Conservation (phyloP, 1,140 invertebrate genomes). For the Phocides pigmalion region DNA sequence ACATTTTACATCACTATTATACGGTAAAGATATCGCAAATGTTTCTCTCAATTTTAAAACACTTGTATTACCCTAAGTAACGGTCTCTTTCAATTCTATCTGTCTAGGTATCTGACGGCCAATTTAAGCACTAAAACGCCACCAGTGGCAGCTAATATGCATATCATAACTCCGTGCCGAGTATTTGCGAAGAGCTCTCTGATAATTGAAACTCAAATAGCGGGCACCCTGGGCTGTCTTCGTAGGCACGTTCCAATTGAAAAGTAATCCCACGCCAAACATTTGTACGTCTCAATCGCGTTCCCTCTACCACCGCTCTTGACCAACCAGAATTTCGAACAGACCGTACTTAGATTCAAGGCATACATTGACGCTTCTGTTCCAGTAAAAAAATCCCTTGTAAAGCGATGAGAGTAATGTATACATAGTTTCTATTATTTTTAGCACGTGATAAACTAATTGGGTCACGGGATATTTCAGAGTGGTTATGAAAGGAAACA, state of each 20-base stretch:
- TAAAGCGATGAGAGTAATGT: conserved; percentile 32
- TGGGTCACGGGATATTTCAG: conserved; percentile 42
- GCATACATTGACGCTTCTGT: conserved; percentile 32
- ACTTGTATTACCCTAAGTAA: too few relatives aligned
- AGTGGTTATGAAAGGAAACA: conserved; percentile 64
- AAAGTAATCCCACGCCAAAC: conserved; percentile 76
- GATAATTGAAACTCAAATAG: conserved; percentile 80
- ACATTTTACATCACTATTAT: too few relatives aligned
- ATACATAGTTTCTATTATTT: neutral
- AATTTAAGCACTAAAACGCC: conserved; percentile 13
- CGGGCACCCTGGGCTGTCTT: conserved; percentile 64
- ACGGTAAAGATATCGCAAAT: too few relatives aligned
- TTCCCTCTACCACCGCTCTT: conserved; percentile 38
- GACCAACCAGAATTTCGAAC: conserved; percentile 13
- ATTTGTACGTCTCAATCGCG: conserved; percentile 76
- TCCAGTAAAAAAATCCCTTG: neutral
- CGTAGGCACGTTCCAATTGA: conserved; percentile 78
- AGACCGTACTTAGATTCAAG: neutral
- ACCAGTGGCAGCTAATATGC: conserved; percentile 56
- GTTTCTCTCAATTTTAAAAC: too few relatives aligned
- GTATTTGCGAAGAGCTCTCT: conserved; percentile 68
- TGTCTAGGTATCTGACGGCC: too few relatives aligned
- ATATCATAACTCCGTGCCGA: conserved; percentile 60
- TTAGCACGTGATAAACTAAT: conserved; percentile 4
- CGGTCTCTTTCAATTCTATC: too few relatives aligned